Evolutionary conservation across 2,888 invertebrate genomes (phyloP), one percentile per base, ranked within the genome.

Genomic region (Ischnus inquisitorius): DNA sequence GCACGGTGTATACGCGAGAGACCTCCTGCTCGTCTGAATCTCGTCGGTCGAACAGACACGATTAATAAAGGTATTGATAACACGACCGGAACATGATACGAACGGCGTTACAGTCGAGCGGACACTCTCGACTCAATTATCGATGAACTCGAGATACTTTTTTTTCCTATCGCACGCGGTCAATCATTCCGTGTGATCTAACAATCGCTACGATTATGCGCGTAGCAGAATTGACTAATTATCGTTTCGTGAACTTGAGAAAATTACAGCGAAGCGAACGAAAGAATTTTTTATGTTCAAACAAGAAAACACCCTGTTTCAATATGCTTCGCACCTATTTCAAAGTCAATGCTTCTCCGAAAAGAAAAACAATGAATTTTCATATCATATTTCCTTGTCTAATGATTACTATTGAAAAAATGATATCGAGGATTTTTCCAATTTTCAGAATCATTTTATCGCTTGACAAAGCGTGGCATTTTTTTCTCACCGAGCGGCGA

Each of bases 1-100:
- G 39, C 25, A 34, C 34, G 12, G 41, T 14, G 25, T 16, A 69
- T 79, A 54, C 57, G 57, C 57, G 57, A 25, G 60, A 41, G 65
- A 75, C 48, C 43, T 39, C 57, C 57, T 19, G 65, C 65, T 48
- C 39, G 16, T 54, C 54, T 41, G 25, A 39, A 76, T 41, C 79
- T 71, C 76, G 46, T 83, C 79, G 79, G 83, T 77, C 83, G 68
- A 68, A 68, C 65, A 57, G 67, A 46, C 64, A 68, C 83, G 88
- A 88, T 87, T 88, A 87, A 87, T 88, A 88, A 87, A 82, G 82
- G 71, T 79, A 85, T 87, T 87, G 86, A 88, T 6, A 88, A 86
- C 87, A 87, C 85, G 87, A 87, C 81, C 79, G 82, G 75, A 84
- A 78, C 82, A 86, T 83, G 80, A 82, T 80, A 69, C 85, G 83